Base-by-base conservation (phyloP, 2,888 invertebrate species). In the Boloria selene region DNA sequence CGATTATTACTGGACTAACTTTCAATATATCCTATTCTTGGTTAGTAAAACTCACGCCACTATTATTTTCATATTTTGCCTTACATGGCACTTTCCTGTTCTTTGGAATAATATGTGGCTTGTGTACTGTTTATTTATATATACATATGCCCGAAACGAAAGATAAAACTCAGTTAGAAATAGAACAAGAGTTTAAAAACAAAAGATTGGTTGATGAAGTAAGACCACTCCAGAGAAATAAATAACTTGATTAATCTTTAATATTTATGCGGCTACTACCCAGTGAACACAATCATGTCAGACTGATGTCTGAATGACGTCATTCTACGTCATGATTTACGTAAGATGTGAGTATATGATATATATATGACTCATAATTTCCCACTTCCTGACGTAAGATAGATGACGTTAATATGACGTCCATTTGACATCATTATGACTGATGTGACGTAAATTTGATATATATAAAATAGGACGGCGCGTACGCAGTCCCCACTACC, bases 61-160 rank as follows among this genome's bases (percentile, higher is more conserved):
- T 73, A 51, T 73, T 84, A 60, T 85, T 84, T 63, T 74, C 73
- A 54, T 62, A 66, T 1, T 72, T 85, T 3, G 78, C 77, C 22
- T 71, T 84, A 51, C 79, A 79, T 44, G 86, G 84, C 0, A 78
- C 82, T 1, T 85, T 86, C 64, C 54, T 77, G 1, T 75, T 78
- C 52, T 77, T 70, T 45, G 77, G 70, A 4, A n/a, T 76, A n/a
- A 59, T 72, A 1, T 54, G 73, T 14, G 72, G 74, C 3, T 3
- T 75, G 6, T 75, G 74, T 49, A 69, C 71, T 5, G 18, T 72
- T 13, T 53, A 75, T 22, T 67, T 78, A 26, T 76, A 73, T 54
- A 56, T 62, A 38, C 73, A 74, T 49, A 71, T 79, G 49, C 79
- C 79, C 13, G 79, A 81, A 67, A 78, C 78, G 0, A 77, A 77